Percentiles rank a stretch among this genome's conserved stretches.
Conservation (phyloP, 2,113 vertebrate species). For the Percopsis transmontana region DNA sequence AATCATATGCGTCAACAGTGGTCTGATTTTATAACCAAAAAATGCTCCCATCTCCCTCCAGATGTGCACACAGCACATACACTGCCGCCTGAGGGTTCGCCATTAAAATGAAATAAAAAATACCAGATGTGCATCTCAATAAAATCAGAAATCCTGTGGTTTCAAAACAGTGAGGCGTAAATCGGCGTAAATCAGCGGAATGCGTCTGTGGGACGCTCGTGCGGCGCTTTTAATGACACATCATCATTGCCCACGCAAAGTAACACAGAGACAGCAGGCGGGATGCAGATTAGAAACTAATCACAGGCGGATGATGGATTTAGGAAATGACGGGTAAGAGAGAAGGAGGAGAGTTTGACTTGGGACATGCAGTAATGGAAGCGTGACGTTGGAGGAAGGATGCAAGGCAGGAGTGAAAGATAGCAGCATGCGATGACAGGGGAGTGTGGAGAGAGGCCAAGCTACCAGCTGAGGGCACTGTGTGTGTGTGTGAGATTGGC, state of each 20-base stretch:
- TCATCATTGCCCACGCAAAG: slow-evolving; percentile 40
- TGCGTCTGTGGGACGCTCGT: slow-evolving; percentile 23
- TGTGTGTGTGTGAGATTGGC: slow-evolving; percentile 32
- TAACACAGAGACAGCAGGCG: slow-evolving; percentile 41
- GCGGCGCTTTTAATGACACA: slow-evolving; percentile 42
- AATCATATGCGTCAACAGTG: neutral
- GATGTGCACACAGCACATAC: slow-evolving; percentile 1
- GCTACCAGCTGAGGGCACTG: slow-evolving; percentile 3
- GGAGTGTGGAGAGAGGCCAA: slow-evolving; percentile 4
- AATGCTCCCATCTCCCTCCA: slow-evolving; percentile 16
- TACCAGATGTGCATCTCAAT: neutral
- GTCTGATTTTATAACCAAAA: slow-evolving; percentile 23
- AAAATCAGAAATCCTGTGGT: neutral
- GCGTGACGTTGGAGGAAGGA: slow-evolving; percentile 25
- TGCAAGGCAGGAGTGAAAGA: neutral
- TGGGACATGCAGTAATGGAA: slow-evolving; percentile 25
- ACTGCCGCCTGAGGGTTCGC: too few relatives aligned
- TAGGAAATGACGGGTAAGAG: neutral
- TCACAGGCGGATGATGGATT: slow-evolving; percentile 44
- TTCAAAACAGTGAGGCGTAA: neutral
- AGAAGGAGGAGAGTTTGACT: slow-evolving; percentile 4
- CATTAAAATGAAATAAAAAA: neutral
- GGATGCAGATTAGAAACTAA: slow-evolving; percentile 46
- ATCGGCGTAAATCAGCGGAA: neutral
- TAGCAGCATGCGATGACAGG: neutral